A percentile compares a stretch with the other conserved stretches of the same genome.
These are phyloP conservation scores for Prietella phreatophila DNA, from an alignment of 2,113 vertebrate species.

Conservation along the genomic window DNA sequence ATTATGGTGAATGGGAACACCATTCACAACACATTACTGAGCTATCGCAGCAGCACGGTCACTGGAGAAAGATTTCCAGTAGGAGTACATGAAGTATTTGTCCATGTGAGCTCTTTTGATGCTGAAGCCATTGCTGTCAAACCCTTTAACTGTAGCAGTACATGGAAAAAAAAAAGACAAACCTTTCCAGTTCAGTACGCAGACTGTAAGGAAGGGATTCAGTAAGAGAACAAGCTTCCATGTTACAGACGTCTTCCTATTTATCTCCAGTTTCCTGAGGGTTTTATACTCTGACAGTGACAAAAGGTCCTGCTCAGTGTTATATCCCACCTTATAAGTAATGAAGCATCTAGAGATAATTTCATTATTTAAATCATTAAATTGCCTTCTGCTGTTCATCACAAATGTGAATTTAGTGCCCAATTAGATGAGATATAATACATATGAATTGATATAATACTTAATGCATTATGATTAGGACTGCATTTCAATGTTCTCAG, in stretches of 20 bases:
- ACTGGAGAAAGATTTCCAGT: not conserved
- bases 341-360: not conserved
- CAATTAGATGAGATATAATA: slow-evolving; percentile 19
- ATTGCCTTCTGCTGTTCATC: slow-evolving; percentile 34
- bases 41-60: not conserved
- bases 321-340: slow-evolving; percentile 8
- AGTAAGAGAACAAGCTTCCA: not conserved
- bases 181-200: not conserved
- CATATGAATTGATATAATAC: slow-evolving; percentile 10
- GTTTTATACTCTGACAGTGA: not conserved
- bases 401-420: slow-evolving; percentile 30
- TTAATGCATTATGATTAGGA: slow-evolving; percentile 28
- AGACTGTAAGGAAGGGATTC: not conserved
- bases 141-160: not conserved
- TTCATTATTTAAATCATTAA: slow-evolving; percentile 24
- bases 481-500: slow-evolving; percentile 19
- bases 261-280: not conserved
- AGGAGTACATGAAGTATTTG: not conserved
- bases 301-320: not conserved
- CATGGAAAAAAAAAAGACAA: not conserved
- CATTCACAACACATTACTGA: not conserved
- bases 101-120: not conserved
- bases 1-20: slow-evolving; percentile 7
- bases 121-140: slow-evolving; percentile 6
- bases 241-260: not conserved